Evolutionary conservation across 2,113 vertebrate species (phyloP), one percentile per base, ranked within the genome.

Genomic region (Esox niger): DNA sequence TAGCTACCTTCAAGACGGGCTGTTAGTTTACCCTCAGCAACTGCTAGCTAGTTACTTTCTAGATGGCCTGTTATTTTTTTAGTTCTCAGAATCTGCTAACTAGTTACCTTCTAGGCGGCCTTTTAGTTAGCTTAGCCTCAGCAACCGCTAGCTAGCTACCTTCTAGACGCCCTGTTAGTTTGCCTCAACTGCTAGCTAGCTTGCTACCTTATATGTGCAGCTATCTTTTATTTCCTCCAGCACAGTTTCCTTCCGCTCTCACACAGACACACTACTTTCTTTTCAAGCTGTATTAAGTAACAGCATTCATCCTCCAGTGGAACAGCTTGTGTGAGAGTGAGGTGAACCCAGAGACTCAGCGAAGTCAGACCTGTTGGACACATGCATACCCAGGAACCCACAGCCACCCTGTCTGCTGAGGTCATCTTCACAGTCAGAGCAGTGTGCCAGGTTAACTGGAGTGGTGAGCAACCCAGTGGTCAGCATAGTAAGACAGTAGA

Each of bases 171-270:
- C n/a, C n/a, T n/a, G n/a, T n/a, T n/a, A n/a, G n/a, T n/a, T n/a
- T n/a, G n/a, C n/a, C n/a, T n/a, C 60, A 5, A 6, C 80, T 87
- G 88, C 89, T 86, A 84, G 79, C 74, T 79, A 83, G 87, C 88
- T 91, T n/a, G n/a, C n/a, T n/a, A n/a, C n/a, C 67, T 66, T 43
- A 61, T 65, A 47, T 65, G 35, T 66, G 62, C 67, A 21, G 76
- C 77, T 70, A 65, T 73, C 68, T 65, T 57, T 58, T 62, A 9
- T 6, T 65, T n/a, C 58, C 68, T 47, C 23, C 59, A 54, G 49
- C 49, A n/a, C 49, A 54, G 21, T 25, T 25, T 25, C 6, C 2
- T 23, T 35, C 20, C n/a, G 25, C 7, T 15, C 59, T n/a, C 30
- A 8, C 4, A n/a, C 31, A 61, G 13, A 21, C 2, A n/a, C 59